Evolutionary conservation across 2,888 invertebrate species (phyloP).

Genomic region (Odontomyia ornata): DNA sequence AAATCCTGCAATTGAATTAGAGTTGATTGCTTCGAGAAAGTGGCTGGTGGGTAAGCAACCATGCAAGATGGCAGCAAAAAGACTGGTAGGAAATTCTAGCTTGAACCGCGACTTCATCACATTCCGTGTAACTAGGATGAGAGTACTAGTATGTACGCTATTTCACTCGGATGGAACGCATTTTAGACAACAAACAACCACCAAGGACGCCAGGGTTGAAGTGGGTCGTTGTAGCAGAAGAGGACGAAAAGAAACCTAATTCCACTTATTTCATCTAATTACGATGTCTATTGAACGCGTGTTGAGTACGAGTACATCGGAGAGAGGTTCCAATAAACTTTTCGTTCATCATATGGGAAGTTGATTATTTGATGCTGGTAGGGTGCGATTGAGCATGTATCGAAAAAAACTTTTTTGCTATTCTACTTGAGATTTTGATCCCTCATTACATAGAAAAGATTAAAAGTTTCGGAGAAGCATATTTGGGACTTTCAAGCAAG

Average conservation of each 20-base stretch:
- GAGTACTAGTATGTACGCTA: conserved; percentile 11
- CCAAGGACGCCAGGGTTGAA: conserved; percentile 18
- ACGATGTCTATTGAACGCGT: conserved; percentile 34
- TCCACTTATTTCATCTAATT: conserved; percentile 46
- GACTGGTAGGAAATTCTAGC: neutral
- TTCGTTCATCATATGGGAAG: neutral
- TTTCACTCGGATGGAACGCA: conserved; percentile 1
- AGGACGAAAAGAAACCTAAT: conserved; percentile 41
- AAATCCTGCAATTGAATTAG: conserved; percentile 42
- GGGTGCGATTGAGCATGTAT: neutral
- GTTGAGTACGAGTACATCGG: neutral
- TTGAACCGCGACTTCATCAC: conserved; percentile 3
- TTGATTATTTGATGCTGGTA: neutral
- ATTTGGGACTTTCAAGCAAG: too few relatives aligned
- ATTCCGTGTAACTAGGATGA: neutral
- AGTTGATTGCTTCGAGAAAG: conserved; percentile 39
- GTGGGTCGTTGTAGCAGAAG: neutral
- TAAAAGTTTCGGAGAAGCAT: too few relatives aligned
- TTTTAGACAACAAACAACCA: conserved; percentile 27
- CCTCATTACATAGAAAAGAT: too few relatives aligned
- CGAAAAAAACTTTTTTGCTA: neutral
- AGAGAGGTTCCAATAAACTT: conserved; percentile 13
- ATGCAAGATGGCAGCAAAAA: neutral
- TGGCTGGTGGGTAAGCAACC: too few relatives aligned
- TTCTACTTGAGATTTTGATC: too few relatives aligned